These are phyloP conservation scores for Columba guinea DNA, from an alignment of 2,797 vertebrate genomes.

Conservation along the genomic window DNA sequence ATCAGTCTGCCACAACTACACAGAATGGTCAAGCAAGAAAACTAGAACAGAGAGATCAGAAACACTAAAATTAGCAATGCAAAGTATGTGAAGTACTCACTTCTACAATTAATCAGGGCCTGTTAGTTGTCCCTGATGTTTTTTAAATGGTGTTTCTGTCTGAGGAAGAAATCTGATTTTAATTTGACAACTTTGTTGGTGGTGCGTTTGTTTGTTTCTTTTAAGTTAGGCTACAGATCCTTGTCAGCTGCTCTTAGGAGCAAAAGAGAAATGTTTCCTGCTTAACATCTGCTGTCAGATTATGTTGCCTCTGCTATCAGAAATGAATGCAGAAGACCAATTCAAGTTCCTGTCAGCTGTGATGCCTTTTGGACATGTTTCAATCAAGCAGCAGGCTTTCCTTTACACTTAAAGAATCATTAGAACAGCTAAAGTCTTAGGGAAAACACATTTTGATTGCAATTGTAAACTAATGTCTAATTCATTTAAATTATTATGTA, in stretches of 20 bases:
- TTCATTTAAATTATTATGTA: slow-evolving; percentile 56
- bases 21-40: neutral
- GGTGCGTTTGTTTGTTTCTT: slow-evolving; percentile 40
- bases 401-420: slow-evolving; percentile 71
- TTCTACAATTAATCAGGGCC: neutral
- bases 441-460: slow-evolving; percentile 60
- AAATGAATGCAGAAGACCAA: slow-evolving; percentile 69
- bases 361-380: slow-evolving; percentile 74
- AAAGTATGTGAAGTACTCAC: neutral
- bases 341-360: slow-evolving; percentile 73
- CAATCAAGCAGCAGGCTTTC: slow-evolving; percentile 71
- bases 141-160: neutral
- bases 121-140: neutral
- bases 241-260: slow-evolving; percentile 56
- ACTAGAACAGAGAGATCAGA: neutral
- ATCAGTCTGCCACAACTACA: neutral
- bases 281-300: slow-evolving; percentile 70
- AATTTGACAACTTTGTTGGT: neutral
- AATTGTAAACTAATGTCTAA: slow-evolving; percentile 62
- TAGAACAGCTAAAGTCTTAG: slow-evolving; percentile 58
- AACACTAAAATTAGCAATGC: neutral
- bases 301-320: slow-evolving; percentile 61
- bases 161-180: neutral
- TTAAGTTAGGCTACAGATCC: slow-evolving; percentile 33
- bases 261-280: slow-evolving; percentile 55